A percentile compares a stretch with the other conserved stretches of the same genome.
phyloP scores from a whole-genome alignment of 2,113 vertebrate species.

The Callithrix jacchus region DNA sequence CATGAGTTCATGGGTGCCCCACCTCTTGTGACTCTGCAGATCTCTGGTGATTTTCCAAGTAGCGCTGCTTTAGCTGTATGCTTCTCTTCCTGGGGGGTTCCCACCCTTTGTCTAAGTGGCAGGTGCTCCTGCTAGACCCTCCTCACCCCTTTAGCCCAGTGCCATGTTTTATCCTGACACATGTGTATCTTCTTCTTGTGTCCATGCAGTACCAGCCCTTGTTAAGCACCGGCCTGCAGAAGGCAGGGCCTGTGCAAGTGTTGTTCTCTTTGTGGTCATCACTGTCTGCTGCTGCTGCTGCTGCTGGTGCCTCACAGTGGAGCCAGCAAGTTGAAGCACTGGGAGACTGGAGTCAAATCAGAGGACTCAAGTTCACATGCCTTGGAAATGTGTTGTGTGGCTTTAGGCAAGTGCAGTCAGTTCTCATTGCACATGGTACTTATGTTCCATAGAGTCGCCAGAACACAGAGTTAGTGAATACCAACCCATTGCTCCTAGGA shows the following conservation, averaged over 20 bases:
- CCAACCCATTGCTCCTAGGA: neutral
- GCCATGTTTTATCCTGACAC: neutral
- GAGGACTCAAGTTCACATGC: neutral
- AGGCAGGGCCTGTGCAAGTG: too few relatives aligned
- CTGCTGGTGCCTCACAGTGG: neutral
- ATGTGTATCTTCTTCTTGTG: accelerated
- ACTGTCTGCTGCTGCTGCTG: too few relatives aligned
- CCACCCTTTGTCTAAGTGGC: neutral
- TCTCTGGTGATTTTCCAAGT: neutral
- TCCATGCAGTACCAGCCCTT: neutral
- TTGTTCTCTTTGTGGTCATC: neutral
- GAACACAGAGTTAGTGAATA: neutral
- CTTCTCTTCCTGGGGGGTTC: neutral
- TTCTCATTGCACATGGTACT: neutral
- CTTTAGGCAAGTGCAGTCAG: neutral
- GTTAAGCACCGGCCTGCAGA: neutral
- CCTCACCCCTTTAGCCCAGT: neutral
- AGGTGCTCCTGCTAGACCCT: neutral
- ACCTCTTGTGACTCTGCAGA: neutral
- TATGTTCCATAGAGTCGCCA: neutral
- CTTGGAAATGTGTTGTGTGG: neutral
- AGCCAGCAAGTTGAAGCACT: accelerated
- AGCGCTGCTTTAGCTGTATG: neutral
- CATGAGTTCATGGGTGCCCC: too few relatives aligned
- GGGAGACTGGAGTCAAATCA: neutral